phyloP scores from a whole-genome alignment of 2,797 vertebrate genomes.

The Semaprochilodus insignis region DNA sequence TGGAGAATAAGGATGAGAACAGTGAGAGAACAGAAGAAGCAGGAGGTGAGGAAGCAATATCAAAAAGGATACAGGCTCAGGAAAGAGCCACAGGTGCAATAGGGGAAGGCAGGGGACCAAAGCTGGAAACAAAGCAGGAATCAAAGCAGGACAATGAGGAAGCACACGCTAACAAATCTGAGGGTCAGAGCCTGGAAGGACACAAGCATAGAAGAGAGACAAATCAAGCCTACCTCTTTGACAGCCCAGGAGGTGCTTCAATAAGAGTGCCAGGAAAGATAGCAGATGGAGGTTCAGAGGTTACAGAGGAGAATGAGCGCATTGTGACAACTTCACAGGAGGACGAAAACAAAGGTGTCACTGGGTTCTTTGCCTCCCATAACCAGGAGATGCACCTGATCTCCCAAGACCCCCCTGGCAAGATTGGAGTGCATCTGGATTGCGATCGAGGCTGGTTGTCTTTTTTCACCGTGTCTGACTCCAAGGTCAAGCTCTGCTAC shows the following conservation, averaged over 20 bases:
- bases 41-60: neutral
- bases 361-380: slow-evolving; percentile 42
- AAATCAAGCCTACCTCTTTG: neutral
- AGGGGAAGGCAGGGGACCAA: neutral
- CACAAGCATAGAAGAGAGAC: neutral
- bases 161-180: neutral
- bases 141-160: neutral
- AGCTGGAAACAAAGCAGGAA: no score
- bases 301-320: neutral
- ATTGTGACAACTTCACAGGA: neutral
- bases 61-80: neutral
- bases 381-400: slow-evolving; percentile 26
- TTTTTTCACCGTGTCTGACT: slow-evolving; percentile 36
- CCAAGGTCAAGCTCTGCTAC: slow-evolving; percentile 37
- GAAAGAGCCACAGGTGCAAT: neutral
- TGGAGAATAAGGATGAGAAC: neutral
- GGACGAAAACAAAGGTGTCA: neutral
- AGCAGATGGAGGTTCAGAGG: neutral
- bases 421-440: slow-evolving; percentile 45
- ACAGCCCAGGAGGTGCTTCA: neutral
- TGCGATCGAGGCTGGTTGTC: slow-evolving; percentile 37
- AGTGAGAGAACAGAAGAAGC: neutral
- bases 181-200: neutral
- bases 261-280: neutral
- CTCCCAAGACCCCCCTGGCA: slow-evolving; percentile 26